A percentile compares a stretch with the other conserved stretches of the same genome.
Evolutionary conservation across 2,113 vertebrate genomes (phyloP).

Genomic region (Calidris pygmaea): DNA sequence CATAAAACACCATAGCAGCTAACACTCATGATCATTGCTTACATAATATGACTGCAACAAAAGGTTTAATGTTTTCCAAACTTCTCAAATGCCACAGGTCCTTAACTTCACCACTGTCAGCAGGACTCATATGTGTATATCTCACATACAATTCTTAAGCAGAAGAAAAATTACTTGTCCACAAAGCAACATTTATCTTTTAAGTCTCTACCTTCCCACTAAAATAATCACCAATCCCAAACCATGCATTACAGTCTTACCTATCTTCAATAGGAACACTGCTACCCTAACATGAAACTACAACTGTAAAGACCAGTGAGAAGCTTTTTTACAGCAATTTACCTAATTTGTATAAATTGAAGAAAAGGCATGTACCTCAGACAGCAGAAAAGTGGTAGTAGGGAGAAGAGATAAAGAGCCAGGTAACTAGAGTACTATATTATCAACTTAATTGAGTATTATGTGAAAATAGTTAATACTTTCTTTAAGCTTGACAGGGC

Average conservation of each 20-base stretch:
- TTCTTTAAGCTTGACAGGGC: neutral
- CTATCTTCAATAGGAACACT: neutral
- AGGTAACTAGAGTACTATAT: neutral
- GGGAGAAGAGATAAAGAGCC: neutral
- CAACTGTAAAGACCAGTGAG: neutral
- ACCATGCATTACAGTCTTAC: neutral
- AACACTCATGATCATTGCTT: neutral
- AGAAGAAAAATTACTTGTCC: neutral
- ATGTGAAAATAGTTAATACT: neutral
- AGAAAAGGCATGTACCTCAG: neutral
- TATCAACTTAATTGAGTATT: neutral
- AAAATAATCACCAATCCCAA: neutral
- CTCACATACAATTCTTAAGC: neutral
- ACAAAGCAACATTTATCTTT: neutral
- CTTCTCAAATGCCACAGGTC: neutral
- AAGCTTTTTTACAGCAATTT: neutral
- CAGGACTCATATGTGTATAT: neutral
- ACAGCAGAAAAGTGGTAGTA: neutral
- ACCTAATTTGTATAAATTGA: neutral
- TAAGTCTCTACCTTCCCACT: neutral
- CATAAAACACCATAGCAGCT: neutral
- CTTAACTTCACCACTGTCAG: neutral
- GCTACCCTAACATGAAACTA: neutral
- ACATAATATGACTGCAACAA: neutral
- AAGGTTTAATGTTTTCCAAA: neutral